Conservation (phyloP, 1,140 invertebrate genomes). For the Ostrea denselamellosa region DNA sequence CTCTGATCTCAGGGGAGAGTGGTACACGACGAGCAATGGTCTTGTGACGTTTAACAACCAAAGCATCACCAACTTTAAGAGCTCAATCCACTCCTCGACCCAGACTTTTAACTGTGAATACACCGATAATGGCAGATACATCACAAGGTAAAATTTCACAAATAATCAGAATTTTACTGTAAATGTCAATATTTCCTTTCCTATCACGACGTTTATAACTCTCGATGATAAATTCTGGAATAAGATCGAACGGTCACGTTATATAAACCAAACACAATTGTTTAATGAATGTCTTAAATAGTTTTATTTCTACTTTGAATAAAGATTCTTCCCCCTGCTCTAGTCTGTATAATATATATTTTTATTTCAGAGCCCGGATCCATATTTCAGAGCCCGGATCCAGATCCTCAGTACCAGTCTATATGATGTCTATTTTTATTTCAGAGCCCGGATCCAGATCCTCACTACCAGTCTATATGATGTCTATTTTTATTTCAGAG, state of each 20-base stretch:
- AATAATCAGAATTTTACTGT: too few relatives aligned
- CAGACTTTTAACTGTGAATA: constrained; percentile 34
- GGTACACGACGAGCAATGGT: constrained; percentile 40
- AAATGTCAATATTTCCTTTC: too few relatives aligned
- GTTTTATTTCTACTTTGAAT: too few relatives aligned
- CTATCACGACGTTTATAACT: too few relatives aligned
- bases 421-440: neutral
- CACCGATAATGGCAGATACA: constrained; percentile 25
- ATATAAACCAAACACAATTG: too few relatives aligned
- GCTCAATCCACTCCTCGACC: neutral
- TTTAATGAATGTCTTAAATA: too few relatives aligned
- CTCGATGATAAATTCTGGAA: too few relatives aligned
- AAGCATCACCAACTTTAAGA: constrained; percentile 27
- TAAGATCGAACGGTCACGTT: too few relatives aligned
- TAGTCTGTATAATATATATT: too few relatives aligned
- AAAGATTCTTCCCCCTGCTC: too few relatives aligned
- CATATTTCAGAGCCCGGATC: neutral
- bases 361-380: neutral
- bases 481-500: neutral
- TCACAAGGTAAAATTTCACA: constrained; percentile 14
- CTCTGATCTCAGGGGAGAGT: constrained; percentile 28
- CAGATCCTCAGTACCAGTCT: neutral
- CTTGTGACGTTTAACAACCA: constrained; percentile 18
- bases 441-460: too few relatives aligned
- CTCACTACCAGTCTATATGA: too few relatives aligned